Base-by-base conservation (phyloP, 2,888 invertebrate genomes). In the Hoplodrina ambigua region DNA sequence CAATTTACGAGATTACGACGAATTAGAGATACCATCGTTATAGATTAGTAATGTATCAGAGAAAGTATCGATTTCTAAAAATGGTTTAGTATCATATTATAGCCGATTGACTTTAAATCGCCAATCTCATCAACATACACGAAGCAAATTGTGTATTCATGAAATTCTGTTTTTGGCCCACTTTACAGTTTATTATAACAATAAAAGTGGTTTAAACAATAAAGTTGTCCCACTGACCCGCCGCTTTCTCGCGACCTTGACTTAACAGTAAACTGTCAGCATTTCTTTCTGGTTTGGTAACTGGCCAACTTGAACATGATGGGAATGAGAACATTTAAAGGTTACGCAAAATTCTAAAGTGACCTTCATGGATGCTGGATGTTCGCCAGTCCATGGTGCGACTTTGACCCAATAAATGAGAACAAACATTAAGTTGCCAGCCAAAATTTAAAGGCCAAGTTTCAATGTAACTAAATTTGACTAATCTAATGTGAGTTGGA, bases 341-440 rank as follows among this genome's bases (percentile, higher is more conserved):
- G 73, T 53, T 77, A 77, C 73, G 78, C 79, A 77, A 80, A 82
- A 79, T 55, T 76, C 57, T 70, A 80, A 77, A 74, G 78, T 82
- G 76, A 84, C 86, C 87, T 87, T 76, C 73, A 75, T 75, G 75
- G 80, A 82, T 80, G 57, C 87, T 87, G 90, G 90, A 88, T 78
- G 65, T 60, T 33, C 81, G 89, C 87, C 89, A 90, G 84, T 72
- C 83, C 67, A 80, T 78, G 66, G 82, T 72, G 84, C 80, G 84
- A 81, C 87, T 86, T 89, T 90, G 89, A 86, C 88, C 88, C 75
- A 87, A 63, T 84, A 77, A 82, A 68, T 70, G 58, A 73, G 46
- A 66, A 62, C 64, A 50, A 64, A 64, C 59, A 71, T 52, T 60
- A 75, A 78, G 65, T 75, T 84, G 67, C 72, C 66, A 80, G 73